phyloP scores from a whole-genome alignment of 92 coral and sea anemone genomes.

The Palythoa grandiflora region DNA sequence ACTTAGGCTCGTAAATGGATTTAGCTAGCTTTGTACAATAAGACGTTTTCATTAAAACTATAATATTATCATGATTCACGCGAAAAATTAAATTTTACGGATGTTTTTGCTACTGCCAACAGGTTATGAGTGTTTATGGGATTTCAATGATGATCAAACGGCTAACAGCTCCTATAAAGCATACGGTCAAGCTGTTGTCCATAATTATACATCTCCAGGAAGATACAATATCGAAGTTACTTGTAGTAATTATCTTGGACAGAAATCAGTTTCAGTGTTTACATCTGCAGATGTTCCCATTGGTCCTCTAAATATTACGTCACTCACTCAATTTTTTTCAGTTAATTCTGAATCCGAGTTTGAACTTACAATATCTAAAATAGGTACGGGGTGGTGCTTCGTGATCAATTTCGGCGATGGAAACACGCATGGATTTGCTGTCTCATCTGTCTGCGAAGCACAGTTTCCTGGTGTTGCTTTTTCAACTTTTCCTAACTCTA shows the following conservation, averaged over 20 bases:
- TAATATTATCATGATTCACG: no score
- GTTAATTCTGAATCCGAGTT: neutral
- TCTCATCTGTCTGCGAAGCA: neutral
- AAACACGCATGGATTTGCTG: neutral
- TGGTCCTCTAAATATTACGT: neutral
- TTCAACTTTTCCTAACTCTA: neutral
- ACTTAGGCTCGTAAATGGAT: no score
- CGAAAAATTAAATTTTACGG: neutral
- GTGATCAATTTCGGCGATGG: slow-evolving; percentile 18
- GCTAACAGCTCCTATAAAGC: slow-evolving; percentile 18
- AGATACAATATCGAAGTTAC: neutral
- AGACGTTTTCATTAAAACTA: no score
- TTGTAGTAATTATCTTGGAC: slow-evolving; percentile 12
- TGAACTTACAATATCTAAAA: neutral
- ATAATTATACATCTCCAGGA: slow-evolving; percentile 19
- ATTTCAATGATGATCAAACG: neutral
- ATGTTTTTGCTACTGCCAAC: neutral
- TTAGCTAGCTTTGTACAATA: no score
- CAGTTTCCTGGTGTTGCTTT: slow-evolving; percentile 14
- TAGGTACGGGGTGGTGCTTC: slow-evolving; percentile 28
- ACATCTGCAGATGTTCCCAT: slow-evolving; percentile 24
- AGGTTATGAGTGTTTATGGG: slow-evolving; percentile 36
- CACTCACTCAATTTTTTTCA: slow-evolving; percentile 3
- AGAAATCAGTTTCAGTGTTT: neutral
- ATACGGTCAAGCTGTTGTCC: neutral